A percentile compares a stretch with the other conserved stretches of the same genome.
Conservation (phyloP, 2,888 invertebrate species). For the Meloe dianella region DNA sequence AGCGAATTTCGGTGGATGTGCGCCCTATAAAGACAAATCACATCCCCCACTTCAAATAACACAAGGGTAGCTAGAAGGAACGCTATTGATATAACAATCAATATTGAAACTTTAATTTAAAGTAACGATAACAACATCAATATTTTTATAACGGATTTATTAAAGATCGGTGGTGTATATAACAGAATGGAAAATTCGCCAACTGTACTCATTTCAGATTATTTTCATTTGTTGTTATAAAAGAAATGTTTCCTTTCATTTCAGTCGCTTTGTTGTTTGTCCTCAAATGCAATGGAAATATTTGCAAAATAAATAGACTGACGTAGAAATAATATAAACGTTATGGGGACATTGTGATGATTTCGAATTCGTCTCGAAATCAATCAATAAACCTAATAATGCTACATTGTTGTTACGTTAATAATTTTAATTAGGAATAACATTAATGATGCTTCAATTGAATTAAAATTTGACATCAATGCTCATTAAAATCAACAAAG, state of each 20-base stretch:
- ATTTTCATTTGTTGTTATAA: not conserved
- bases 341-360: not conserved
- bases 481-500: no score
- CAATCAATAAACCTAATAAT: not conserved
- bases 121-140: not conserved
- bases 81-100: not conserved
- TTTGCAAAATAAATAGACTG: slow-evolving; percentile 1
- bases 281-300: not conserved
- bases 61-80: not conserved
- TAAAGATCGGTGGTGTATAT: not conserved
- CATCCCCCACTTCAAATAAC: not conserved
- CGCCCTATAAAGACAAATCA: not conserved
- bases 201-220: not conserved
- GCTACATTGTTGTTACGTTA: not conserved
- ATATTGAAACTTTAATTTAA: not conserved
- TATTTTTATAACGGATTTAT: not conserved
- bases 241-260: not conserved
- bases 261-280: not conserved
- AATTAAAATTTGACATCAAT: no score
- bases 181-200: not conserved
- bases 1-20: not conserved
- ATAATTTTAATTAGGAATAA: no score
- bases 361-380: not conserved
- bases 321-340: not conserved
- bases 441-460: no score